Base-by-base conservation (phyloP, 2,797 vertebrate species). In the Lepus oiostolus region DNA sequence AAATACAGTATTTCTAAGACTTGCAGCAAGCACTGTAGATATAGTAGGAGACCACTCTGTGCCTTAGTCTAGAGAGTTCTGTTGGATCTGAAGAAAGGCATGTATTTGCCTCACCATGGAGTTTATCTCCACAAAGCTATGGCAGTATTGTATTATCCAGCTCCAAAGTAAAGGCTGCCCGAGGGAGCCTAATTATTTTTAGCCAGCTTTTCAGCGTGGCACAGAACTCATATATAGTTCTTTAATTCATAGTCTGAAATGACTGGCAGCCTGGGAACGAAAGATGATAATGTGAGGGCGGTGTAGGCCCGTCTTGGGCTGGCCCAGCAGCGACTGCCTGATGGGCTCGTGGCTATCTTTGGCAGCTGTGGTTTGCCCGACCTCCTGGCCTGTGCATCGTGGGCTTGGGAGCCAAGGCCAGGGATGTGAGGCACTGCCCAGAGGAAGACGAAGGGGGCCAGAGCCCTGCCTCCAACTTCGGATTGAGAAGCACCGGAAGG, bases 241-340 rank as follows among this genome's bases (percentile, higher is more conserved):
- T 74, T 76, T 96, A 96, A 96, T 97, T 96, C 62, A n/a, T 74
- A 80, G 94, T 90, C 71, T 96, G 90, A 92, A 52, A 62, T 88
- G 91, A 93, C 74, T 87, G 84, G n/a, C 68, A 91, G 94, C 72
- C 60, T 67, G 67, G 74, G 71, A 93, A 85, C 14, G 38, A 77
- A 88, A 74, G 89, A 24, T 70, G 72, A 22, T 93, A 70, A 65
- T 22, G 28, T n/a, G 82, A 47, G 75, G 79, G 88, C 50, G 50
- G 76, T 42, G 88, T 22, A 75, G 93, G 85, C 52, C 11, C 42
- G 32, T 75, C 85, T 68, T 2, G 16, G 80, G 79, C 79, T n/a
- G 30, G 84, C 32, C 93, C 24, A 50, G 26, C 52, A 63, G 68
- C 24, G 38, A 17, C 84, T 17, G 54, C 21, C 87, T 32, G 62